Evolutionary conservation across 2,888 invertebrate species (phyloP).

Genomic region (Trisateles emortualis): DNA sequence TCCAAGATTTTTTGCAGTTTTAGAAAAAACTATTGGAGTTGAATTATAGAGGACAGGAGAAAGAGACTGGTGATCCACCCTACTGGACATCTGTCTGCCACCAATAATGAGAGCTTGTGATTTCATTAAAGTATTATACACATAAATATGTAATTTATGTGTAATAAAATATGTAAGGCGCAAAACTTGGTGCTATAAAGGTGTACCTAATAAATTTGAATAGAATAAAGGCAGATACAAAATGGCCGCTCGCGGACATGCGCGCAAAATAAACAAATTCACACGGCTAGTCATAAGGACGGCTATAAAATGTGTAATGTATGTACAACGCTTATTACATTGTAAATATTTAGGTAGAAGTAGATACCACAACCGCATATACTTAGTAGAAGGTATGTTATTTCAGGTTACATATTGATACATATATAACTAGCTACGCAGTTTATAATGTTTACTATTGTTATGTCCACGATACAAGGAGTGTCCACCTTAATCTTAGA

Average conservation of each 20-base stretch:
- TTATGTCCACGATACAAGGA: background rate
- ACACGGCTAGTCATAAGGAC: constrained; percentile 14
- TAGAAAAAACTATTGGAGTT: no score
- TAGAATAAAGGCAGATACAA: constrained; percentile 42
- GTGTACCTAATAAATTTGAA: constrained; percentile 36
- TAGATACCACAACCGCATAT: background rate
- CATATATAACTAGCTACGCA: constrained; percentile 10
- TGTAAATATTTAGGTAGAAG: constrained; percentile 27
- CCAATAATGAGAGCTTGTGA: no score
- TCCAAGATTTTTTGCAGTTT: no score
- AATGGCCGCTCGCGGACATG: constrained; percentile 33
- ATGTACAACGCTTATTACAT: constrained; percentile 25
- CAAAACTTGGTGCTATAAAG: constrained; percentile 12
- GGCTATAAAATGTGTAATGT: constrained; percentile 33
- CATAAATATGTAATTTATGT: no score
- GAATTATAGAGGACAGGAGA: no score
- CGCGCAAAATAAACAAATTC: constrained; percentile 25
- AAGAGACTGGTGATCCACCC: no score
- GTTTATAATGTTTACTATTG: constrained; percentile 1
- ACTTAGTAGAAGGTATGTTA: constrained; percentile 4
- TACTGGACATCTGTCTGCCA: no score
- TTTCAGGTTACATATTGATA: background rate
- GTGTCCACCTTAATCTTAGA: background rate
- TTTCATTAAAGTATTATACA: no score
- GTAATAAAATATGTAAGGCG: constrained; percentile 18